Conservation (phyloP, 2,888 invertebrate species). For the Lepetodrilus schrolli region DNA sequence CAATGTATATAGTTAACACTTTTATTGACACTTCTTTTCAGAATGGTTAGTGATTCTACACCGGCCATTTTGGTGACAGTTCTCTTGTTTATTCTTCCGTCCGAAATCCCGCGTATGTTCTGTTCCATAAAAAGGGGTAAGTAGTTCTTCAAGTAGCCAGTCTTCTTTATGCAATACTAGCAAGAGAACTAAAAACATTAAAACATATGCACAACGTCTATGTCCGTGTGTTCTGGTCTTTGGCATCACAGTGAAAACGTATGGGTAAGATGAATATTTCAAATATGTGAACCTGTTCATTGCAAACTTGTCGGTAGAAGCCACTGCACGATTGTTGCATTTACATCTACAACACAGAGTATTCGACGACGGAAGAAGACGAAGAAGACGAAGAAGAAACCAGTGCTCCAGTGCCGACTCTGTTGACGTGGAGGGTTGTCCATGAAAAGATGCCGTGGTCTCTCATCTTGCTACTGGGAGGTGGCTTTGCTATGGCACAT, state of each 20-base stretch:
- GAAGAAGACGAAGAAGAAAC: background rate
- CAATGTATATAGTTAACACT: too few relatives aligned
- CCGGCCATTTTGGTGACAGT: slow-evolving; percentile 86
- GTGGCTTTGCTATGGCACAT: slow-evolving; percentile 92
- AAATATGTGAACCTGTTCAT: too few relatives aligned
- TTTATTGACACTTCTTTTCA: slow-evolving; percentile 47
- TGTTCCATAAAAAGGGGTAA: slow-evolving; percentile 36
- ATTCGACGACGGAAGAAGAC: background rate
- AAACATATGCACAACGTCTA: too few relatives aligned
- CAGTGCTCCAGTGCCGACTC: slow-evolving; percentile 76
- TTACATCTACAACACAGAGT: too few relatives aligned
- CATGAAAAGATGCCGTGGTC: slow-evolving; percentile 93
- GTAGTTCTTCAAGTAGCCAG: background rate
- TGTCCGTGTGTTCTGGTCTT: too few relatives aligned
- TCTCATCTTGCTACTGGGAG: slow-evolving; percentile 85
- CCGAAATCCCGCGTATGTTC: slow-evolving; percentile 79
- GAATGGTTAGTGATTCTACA: slow-evolving; percentile 75
- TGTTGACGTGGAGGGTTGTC: slow-evolving; percentile 89
- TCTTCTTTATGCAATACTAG: background rate
- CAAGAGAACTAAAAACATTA: background rate
- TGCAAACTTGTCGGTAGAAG: too few relatives aligned
- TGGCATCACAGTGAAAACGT: too few relatives aligned
- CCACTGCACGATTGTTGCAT: too few relatives aligned
- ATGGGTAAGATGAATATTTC: too few relatives aligned
- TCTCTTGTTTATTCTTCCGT: slow-evolving; percentile 88